Evolutionary conservation across 2,797 vertebrate genomes (phyloP), one percentile per base, ranked within the genome.

Genomic region (Tamandua tetradactyla): DNA sequence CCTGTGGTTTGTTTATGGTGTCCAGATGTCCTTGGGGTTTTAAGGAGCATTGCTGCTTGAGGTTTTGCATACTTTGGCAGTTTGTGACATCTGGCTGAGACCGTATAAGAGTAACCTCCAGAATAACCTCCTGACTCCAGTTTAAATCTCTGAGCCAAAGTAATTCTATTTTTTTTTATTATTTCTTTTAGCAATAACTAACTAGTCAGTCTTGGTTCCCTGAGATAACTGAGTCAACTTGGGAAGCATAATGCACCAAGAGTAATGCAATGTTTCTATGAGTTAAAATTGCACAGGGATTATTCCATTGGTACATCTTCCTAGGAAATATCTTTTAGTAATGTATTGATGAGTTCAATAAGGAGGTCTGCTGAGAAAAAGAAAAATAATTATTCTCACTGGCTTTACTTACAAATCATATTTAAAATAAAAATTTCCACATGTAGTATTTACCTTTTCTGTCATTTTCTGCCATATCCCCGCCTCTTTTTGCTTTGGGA

Each of bases 261-360:
- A 32, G 25, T 76, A 87, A 86, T 76, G 25, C 20, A n/a, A 27
- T 88, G 49, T 69, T 42, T 59, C 74, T 84, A 37, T 86, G 44
- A 74, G 72, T 91, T 86, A 82, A 82, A 83, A 86, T 87, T 96
- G 55, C 59, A 64, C 91, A 93, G 86, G 89, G 76, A 64, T 47
- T 93, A 79, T 37, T 81, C 94, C 91, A 79, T 25, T 7, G 79
- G 85, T n/a, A 71, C 69, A 37, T 23, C 42, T 80, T 66, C 91
- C 83, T 42, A 30, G 66, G 92, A 93, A 66, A 37, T 69, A 23
- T 49, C 59, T 59, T 90, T 81, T 40, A 91, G 69, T 95, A 71
- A 89, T 44, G 94, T 52, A 12, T 79, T 86, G 86, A 74, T 52
- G 27, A 82, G 57, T 83, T 79, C 57, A 91, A 3, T 37, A 55